Evolutionary conservation across 1,140 invertebrate species (phyloP), one percentile per base, ranked within the genome.

Genomic region (Portunus trituberculatus): DNA sequence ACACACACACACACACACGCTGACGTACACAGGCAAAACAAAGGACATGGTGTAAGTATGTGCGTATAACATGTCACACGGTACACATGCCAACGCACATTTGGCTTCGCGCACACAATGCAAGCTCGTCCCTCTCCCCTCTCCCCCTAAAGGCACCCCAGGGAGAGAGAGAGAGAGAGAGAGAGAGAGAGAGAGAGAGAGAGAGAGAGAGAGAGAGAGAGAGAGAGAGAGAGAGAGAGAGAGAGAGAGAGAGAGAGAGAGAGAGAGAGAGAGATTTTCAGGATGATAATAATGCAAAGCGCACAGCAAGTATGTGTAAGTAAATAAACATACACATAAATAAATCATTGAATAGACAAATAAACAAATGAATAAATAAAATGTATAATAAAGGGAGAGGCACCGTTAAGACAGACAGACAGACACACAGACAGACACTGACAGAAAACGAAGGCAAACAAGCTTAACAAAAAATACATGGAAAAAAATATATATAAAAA

Each of bases 1-100:
- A 76, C 67, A 76, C 67, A 76, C 67, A 76, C 67, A 76, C 67
- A 76, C 67, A 76, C 67, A 76, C 67, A 76, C 67, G 20, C 67
- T 20, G 20, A 25, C 67, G n/a, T n/a, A 76, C 67, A 76, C 67
- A 76, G 10, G n/a, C 67, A n/a, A n/a, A 76, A 76, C n/a, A 59
- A 59, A 59, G 52, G 52, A 59, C 52, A 59, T 20, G 52, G 52
- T 59, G 52, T 20, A 39, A 39, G 39, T 39, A 39, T 39, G 39
- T 39, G 39, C 39, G 39, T 39, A 39, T 39, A 39, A 59, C 52
- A 59, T 59, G 52, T 59, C 52, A 59, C 52, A 59, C 10, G 52
- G 52, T 59, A 59, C 52, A 59, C 52, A 59, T 59, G 52, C 52
- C 52, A 20, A 20, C 52, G 52, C 52, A 59, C 52, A 59, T 59